Percentiles rank a stretch among this genome's conserved stretches.
Evolutionary conservation across 2,888 invertebrate genomes (phyloP).

Genomic region (Pilophorus perplexus): DNA sequence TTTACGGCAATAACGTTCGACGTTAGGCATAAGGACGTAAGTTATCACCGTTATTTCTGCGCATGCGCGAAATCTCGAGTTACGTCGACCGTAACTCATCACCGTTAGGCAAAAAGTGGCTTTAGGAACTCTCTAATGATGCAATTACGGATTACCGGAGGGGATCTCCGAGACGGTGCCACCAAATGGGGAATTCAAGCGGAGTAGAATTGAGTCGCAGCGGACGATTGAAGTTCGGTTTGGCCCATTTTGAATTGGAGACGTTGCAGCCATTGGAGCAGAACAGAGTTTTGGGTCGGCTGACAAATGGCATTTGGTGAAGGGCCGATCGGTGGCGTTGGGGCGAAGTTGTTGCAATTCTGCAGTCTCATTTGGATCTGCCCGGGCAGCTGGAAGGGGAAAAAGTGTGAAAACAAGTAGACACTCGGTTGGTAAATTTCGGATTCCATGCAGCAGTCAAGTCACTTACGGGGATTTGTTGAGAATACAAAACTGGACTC

Average conservation of each 20-base stretch:
- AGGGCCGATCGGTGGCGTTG: conserved; percentile 55
- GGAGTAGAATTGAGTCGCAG: conserved; percentile 60
- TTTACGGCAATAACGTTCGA: too few relatives aligned
- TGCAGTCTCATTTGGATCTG: conserved; percentile 84
- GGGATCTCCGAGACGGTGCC: too few relatives aligned
- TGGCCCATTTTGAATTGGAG: conserved; percentile 98
- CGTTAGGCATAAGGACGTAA: too few relatives aligned
- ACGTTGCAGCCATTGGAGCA: conserved; percentile 82
- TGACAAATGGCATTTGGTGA: conserved; percentile 54
- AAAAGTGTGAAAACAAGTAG: background rate
- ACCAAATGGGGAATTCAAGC: conserved; percentile 7
- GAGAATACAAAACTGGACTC: conserved; percentile 93
- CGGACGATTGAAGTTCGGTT: conserved; percentile 88
- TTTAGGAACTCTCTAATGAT: too few relatives aligned
- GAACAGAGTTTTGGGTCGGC: conserved; percentile 56
- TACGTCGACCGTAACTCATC: too few relatives aligned
- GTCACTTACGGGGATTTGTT: conserved; percentile 70
- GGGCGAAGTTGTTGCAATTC: conserved; percentile 80
- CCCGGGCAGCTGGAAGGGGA: conserved; percentile 80
- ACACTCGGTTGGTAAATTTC: background rate
- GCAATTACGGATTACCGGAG: too few relatives aligned
- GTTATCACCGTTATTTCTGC: too few relatives aligned
- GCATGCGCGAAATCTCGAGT: too few relatives aligned
- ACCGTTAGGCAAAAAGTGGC: too few relatives aligned
- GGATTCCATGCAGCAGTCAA: background rate